Evolutionary conservation across 2,888 invertebrate species (phyloP), one percentile per base, ranked within the genome.

Genomic region (Hirtodrosophila duncani): DNA sequence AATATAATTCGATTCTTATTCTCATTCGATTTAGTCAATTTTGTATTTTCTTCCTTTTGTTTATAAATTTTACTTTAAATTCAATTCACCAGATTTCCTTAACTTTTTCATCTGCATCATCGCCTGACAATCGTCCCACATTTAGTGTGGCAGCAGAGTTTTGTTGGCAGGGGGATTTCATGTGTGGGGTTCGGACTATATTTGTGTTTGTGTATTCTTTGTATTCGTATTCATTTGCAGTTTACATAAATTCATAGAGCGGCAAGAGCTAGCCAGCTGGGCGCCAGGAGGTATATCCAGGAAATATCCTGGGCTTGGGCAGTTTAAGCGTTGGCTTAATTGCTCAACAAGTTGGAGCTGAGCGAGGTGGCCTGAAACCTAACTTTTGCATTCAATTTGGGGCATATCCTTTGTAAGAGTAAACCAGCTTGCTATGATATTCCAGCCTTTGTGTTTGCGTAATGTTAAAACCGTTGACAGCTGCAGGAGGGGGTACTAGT

Each of bases 271-370:
- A 2, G 18, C 29, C 36, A 13, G 30, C 21, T 23, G 36, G 10
- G 14, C 34, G 50, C 18, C 44, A 4, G 20, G 20, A 4, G 4
- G 4, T 20, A 4, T 20, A 7, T 4, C 4, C 20, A 20, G 4
- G 4, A 6, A 7, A 7, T 20, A 6, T 7, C 7, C 7, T 20
- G 4, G 20, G 38, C 57, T 53, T 44, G 34, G 43, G 26, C 52
- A 52, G 36, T 42, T 21, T 41, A 51, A 58, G 52, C 64, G 51
- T 51, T 52, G 60, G 58, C 75, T 71, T 75, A 77, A 72, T 75
- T 77, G 77, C 61, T 72, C 72, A 75, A 77, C 72, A 71, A 77
- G 72, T 72, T 72, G 72, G 63, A 58, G 63, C 63, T 63, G 57
- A 58, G 44, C 50, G 24, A 26, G 30, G 38, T 30, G 50, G 13